A percentile compares a stretch with the other conserved stretches of the same genome.
These are phyloP conservation scores for Platycheirus rosarum DNA, from an alignment of 2,888 invertebrate genomes.

Conservation along the genomic window DNA sequence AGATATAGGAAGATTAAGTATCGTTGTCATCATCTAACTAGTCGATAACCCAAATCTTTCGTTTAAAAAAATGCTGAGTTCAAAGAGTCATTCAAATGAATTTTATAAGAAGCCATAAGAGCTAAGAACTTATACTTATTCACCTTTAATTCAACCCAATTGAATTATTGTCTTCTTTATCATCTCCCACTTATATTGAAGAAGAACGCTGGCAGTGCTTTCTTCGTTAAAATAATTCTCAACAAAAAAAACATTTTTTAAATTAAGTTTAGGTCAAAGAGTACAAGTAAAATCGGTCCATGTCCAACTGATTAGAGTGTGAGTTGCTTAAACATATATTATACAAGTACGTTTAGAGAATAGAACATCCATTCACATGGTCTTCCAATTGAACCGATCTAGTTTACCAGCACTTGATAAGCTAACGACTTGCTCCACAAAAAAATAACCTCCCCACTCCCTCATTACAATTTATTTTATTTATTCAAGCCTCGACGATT, in stretches of 20 bases:
- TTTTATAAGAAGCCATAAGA: not conserved
- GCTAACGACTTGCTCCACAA: constrained; percentile 37
- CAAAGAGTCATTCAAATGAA: no score
- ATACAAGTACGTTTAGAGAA: no score
- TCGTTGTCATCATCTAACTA: no score
- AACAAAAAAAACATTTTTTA: constrained; percentile 49
- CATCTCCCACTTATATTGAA: constrained; percentile 1
- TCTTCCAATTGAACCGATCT: constrained; percentile 69
- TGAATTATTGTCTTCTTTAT: constrained; percentile 33
- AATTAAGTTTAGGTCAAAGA: constrained; percentile 64
- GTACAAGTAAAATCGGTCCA: constrained; percentile 41
- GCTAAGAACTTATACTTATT: constrained; percentile 5
- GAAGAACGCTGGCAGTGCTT: not conserved
- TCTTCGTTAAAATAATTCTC: constrained; percentile 44
- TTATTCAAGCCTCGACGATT: constrained; percentile 15
- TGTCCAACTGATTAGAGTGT: constrained; percentile 3
- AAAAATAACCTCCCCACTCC: constrained; percentile 7
- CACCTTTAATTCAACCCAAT: constrained; percentile 44
- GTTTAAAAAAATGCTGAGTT: no score
- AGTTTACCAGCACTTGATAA: constrained; percentile 59
- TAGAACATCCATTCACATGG: constrained; percentile 60
- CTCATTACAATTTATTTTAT: not conserved
- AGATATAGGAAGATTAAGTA: no score
- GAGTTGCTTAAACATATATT: constrained; percentile 24
- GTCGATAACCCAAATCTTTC: no score